Conservation (phyloP, 2,888 invertebrate genomes). For the Leuctra nigra region DNA sequence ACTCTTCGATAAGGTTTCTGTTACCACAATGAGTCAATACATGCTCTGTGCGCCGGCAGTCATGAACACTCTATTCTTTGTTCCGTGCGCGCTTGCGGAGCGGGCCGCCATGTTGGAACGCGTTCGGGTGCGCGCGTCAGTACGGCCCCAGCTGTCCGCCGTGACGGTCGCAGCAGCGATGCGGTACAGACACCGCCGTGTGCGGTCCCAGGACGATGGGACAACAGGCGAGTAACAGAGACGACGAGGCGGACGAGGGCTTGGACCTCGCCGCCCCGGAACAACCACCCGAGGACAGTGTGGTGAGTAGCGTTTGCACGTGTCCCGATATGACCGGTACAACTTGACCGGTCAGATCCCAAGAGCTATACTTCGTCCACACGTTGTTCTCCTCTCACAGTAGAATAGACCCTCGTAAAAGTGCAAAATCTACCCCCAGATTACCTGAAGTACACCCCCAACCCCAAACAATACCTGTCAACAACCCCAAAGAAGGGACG, state of each 20-base stretch:
- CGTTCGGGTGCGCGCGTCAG: not conserved
- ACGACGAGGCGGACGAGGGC: conserved; percentile 24
- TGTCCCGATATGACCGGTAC: too few species aligned
- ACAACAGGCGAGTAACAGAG: conserved; percentile 28
- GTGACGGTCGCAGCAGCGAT: not conserved
- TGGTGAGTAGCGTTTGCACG: not conserved
- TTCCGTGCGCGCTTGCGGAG: not conserved
- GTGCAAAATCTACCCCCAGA: too few species aligned
- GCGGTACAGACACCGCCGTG: conserved; percentile 34
- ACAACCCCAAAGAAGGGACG: too few species aligned
- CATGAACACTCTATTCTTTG: not conserved
- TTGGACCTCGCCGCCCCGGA: conserved; percentile 16
- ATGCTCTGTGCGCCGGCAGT: too few species aligned
- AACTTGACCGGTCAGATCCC: too few species aligned
- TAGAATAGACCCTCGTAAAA: too few species aligned
- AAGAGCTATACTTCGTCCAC: too few species aligned
- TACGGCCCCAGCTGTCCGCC: conserved; percentile 8
- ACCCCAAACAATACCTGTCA: too few species aligned
- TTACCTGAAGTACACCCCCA: too few species aligned
- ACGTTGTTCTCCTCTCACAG: too few species aligned
- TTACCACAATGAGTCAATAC: too few species aligned
- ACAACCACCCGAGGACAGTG: conserved; percentile 10
- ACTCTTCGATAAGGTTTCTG: too few species aligned
- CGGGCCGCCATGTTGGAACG: not conserved
- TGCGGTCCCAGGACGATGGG: conserved; percentile 26